Conservation (phyloP, 2,888 invertebrate species). For the Nomada hirtipes region DNA sequence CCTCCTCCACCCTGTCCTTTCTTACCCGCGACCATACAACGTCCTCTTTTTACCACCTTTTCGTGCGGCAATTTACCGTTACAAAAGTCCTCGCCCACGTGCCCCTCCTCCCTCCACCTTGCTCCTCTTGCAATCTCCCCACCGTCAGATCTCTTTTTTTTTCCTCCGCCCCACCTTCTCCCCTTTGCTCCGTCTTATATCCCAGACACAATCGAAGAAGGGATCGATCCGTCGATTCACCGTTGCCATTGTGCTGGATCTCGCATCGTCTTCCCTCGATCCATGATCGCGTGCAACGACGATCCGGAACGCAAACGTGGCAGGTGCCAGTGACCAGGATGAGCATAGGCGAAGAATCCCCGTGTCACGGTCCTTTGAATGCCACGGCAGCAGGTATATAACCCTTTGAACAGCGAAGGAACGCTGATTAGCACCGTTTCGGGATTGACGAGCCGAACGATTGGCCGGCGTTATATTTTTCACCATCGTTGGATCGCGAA, state of each 20-base stretch:
- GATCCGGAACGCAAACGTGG: constrained; percentile 46
- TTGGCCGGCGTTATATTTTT: constrained; percentile 41
- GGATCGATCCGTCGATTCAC: constrained; percentile 72
- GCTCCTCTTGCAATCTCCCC: background rate
- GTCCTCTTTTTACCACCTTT: constrained; percentile 75
- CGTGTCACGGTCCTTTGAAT: constrained; percentile 55
- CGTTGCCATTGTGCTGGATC: constrained; percentile 57
- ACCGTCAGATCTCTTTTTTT: background rate
- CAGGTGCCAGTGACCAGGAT: constrained; percentile 61
- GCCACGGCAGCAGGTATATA: constrained; percentile 35
- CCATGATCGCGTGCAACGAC: constrained; percentile 36
- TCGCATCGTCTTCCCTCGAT: constrained; percentile 24
- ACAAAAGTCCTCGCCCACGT: constrained; percentile 71
- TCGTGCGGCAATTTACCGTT: constrained; percentile 70
- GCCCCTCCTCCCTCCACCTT: constrained; percentile 24
- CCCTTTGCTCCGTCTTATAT: constrained; percentile 12
- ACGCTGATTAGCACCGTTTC: constrained; percentile 60
- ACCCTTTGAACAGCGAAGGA: constrained; percentile 28
- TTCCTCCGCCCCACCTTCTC: constrained; percentile 27
- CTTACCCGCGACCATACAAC: constrained; percentile 49
- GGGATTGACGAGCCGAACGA: constrained; percentile 28
- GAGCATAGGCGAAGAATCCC: constrained; percentile 43
- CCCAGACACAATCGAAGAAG: constrained; percentile 57
- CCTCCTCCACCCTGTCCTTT: constrained; percentile 69
- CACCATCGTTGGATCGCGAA: constrained; percentile 22